Percentiles rank a stretch among this genome's conserved stretches.
These are phyloP conservation scores for Charina bottae DNA, from an alignment of 2,113 vertebrate genomes.

Conservation along the genomic window DNA sequence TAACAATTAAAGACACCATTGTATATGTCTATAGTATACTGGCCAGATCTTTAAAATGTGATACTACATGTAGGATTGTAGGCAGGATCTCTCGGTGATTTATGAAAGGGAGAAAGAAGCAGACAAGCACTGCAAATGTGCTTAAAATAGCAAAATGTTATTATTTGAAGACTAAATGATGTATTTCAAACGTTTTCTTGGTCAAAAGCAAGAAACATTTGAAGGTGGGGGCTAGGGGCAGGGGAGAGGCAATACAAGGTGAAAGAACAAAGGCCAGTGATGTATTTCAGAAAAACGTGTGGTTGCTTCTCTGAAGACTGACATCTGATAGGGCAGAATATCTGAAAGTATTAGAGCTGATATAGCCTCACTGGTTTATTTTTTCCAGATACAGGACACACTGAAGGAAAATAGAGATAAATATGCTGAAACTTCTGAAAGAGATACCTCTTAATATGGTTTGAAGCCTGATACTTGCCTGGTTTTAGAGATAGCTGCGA, in stretches of 20 bases:
- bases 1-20: constrained; percentile 41
- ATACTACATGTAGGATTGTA: background rate
- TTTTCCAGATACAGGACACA: too few relatives aligned
- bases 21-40: constrained; percentile 44
- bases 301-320: background rate
- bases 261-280: background rate
- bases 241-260: background rate
- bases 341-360: background rate
- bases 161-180: background rate
- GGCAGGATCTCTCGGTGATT: background rate
- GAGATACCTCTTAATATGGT: background rate
- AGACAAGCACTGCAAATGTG: background rate
- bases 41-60: background rate
- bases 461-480: background rate
- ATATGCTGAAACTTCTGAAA: background rate
- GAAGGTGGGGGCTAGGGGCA: background rate
- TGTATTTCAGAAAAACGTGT: background rate
- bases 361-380: background rate
- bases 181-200: background rate
- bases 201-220: background rate
- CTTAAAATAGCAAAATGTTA: background rate
- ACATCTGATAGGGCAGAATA: background rate
- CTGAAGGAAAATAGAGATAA: background rate
- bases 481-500: background rate
- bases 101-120: background rate